Base-by-base conservation (phyloP, 2,113 vertebrate species). In the Forbesichthys papilliferus region DNA sequence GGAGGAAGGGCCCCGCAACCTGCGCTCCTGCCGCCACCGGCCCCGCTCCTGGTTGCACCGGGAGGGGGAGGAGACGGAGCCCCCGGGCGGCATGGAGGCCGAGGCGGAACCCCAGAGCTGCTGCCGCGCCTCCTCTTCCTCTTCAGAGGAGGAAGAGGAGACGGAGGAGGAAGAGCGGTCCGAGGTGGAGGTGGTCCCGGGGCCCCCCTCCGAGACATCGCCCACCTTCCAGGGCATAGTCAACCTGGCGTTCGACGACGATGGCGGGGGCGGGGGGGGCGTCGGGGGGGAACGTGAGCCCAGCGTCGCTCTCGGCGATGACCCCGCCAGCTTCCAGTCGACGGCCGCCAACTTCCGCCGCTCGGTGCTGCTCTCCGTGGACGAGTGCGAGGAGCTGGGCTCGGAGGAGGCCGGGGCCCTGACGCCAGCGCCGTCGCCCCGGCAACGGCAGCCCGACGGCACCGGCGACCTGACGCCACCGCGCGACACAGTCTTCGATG, bases 381-480 rank as follows among this genome's bases (percentile, higher is more conserved):
- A 99, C 71, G 98, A 99, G 84, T 99, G 98, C n/a, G 98, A 99
- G 84, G 98, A 99, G 84, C 33, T 99, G 71, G 95, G 93, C 66
- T 95, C 94, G 16, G 98, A 99, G 13, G 96, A 99, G 64, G 93
- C 86, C 1, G 94, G 94, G 7, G 80, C 68, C 55, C 93, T 91
- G 14, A 90, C 87, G 18, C 90, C 91, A 27, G 27, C 27, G 27
- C 27, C 27, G 27, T 27, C 27, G 27, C 3, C 80, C 69, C 64
- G 20, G 20, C 27, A 27, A 27, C 92, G 88, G 14, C 90, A 84
- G 14, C 81, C 89, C 0, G 2, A 70, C 5, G 90, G 89, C 48
- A 77, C 74, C 13, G 76, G 27, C 79, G 46, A 94, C 93, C 36
- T 14, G 72, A 90, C 87, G 76, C 93, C 55, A 74, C 89, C 36